Conservation (phyloP, 2,113 vertebrate genomes). For the Gobiocypris rarus region DNA sequence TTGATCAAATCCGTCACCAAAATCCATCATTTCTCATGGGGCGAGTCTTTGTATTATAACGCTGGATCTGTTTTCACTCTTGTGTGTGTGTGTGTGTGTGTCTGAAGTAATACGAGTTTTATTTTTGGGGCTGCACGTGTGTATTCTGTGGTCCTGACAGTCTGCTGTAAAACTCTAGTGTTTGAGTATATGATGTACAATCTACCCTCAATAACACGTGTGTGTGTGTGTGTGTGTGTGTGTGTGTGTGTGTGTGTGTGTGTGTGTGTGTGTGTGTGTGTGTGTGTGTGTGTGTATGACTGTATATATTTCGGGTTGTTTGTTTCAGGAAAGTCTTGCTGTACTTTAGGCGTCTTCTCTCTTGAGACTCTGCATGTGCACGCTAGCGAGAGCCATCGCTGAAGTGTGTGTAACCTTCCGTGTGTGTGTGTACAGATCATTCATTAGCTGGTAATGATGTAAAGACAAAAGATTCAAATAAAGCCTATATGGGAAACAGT, state of each 20-base stretch:
- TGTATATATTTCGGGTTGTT: background rate
- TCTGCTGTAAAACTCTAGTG: background rate
- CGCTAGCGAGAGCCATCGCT: background rate
- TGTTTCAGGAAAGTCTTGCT: background rate
- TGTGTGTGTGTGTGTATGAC: background rate
- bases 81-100: constrained; percentile 41
- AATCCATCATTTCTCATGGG: background rate
- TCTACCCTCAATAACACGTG: background rate
- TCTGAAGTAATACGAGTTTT: constrained; percentile 31
- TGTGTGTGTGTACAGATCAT: constrained; percentile 43
- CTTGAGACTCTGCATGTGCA: constrained; percentile 49
- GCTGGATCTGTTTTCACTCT: constrained; percentile 29
- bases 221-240: background rate
- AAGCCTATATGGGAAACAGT: constrained; percentile 24
- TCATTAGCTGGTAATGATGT: constrained; percentile 45
- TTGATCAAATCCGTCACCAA: background rate
- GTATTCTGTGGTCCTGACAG: no score
- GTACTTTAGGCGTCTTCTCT: constrained; percentile 1
- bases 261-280: background rate
- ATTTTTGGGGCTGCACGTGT: constrained; percentile 41
- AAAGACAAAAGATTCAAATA: constrained; percentile 37
- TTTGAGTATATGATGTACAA: background rate
- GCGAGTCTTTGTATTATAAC: constrained; percentile 38
- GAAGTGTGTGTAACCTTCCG: constrained; percentile 29
- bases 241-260: background rate